Base-by-base conservation (phyloP, 2,888 invertebrate species). In the Phalera bucephala region DNA sequence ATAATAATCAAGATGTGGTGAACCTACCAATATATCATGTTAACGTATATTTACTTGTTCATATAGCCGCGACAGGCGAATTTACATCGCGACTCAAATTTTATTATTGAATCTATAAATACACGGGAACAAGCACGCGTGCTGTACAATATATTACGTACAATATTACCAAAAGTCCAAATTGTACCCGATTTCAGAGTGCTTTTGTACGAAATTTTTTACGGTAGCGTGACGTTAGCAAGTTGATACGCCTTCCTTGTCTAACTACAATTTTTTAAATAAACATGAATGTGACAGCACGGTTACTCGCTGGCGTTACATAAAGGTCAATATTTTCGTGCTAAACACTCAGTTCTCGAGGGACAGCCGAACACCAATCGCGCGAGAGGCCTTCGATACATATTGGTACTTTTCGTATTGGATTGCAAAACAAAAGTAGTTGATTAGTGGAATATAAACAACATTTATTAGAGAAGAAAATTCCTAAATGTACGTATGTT, bases 101-200 rank as follows among this genome's bases (percentile, higher is more conserved):
- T 36, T 54, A 53, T 45, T 45, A 60, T 58, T 32, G 9, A 37
- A 45, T 28, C 36, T 28, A 51, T 54, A 47, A 57, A 61, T 53
- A 48, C 36, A 36, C 22, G 31, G 34, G 22, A 9, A 32, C 30
- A 30, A 29, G 14, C 25, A n/a, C 32, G 23, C 26, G 40, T n/a
- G n/a, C n/a, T n/a, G n/a, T 35, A 34, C 40, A 27, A 37, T 22
- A 22, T 10, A 22, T 22, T 10, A 22, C 22, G 0, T 21, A 8
- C 2, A 9, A 21, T 21, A 21, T n/a, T 21, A 2, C 10, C 38
- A 34, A 42, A 52, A 45, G 40, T 41, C 22, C 22, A 10, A n/a
- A n/a, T n/a, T n/a, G n/a, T n/a, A n/a, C n/a, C n/a, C n/a, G n/a
- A n/a, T n/a, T n/a, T n/a, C n/a, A 10, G 10, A n/a, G n/a, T n/a